phyloP scores from a whole-genome alignment of 1,140 invertebrate species.

The Mya arenaria region DNA sequence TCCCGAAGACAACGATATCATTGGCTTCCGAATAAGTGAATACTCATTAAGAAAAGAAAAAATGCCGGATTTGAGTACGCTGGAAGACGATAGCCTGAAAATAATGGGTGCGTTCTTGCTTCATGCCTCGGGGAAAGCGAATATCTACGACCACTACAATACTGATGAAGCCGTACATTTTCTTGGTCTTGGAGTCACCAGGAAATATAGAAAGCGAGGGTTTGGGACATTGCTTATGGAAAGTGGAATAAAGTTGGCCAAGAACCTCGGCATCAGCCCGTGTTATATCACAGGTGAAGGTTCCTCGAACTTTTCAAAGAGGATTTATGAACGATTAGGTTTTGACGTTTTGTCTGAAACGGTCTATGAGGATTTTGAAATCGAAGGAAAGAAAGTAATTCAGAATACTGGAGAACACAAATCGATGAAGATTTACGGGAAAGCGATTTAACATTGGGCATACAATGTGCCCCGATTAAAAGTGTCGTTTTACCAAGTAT shows the following conservation, averaged over 20 bases:
- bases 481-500: too few species aligned
- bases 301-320: constrained; percentile 6
- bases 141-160: constrained; percentile 14
- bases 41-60: too few species aligned
- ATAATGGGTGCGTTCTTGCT: too few species aligned
- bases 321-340: not conserved
- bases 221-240: not conserved
- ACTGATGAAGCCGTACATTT: constrained; percentile 9
- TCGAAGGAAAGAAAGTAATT: not conserved
- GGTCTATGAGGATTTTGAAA: not conserved
- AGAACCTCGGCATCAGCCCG: not conserved
- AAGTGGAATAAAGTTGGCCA: not conserved
- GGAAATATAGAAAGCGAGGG: not conserved
- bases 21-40: too few species aligned
- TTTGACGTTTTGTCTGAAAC: constrained; percentile 22
- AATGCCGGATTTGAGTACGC: too few species aligned
- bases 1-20: too few species aligned
- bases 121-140: too few species aligned
- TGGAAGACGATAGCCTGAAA: too few species aligned
- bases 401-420: constrained; percentile 15
- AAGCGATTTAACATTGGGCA: too few species aligned
- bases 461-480: too few species aligned
- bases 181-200: not conserved
- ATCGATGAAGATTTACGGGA: not conserved
- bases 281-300: not conserved